Conservation (phyloP, 2,113 vertebrate genomes). For the Nymphicus hollandicus region DNA sequence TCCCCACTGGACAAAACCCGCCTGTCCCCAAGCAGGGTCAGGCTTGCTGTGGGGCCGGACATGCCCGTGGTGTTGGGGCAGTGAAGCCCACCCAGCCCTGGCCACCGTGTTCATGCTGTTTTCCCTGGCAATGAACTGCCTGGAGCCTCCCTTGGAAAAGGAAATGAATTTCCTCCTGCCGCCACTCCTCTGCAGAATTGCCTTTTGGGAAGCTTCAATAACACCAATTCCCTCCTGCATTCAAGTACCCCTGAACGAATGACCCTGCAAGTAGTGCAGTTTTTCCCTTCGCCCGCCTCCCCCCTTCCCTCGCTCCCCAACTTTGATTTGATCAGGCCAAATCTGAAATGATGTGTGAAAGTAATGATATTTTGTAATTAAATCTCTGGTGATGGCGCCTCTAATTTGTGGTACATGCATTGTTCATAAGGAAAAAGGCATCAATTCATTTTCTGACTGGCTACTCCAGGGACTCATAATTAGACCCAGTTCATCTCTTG, state of each 20-base stretch:
- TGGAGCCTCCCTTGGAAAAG: neutral
- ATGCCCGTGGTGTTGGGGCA: neutral
- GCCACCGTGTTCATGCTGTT: fast-evolving
- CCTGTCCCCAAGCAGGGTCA: neutral
- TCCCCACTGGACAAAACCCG: neutral
- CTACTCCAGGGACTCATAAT: slow-evolving; percentile 84
- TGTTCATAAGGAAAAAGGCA: slow-evolving; percentile 84
- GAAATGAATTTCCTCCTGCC: neutral
- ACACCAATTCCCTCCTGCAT: slow-evolving; percentile 34
- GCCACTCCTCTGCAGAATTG: slow-evolving; percentile 21
- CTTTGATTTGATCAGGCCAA: slow-evolving; percentile 85
- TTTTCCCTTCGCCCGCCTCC: slow-evolving; percentile 46
- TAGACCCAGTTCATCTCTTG: slow-evolving; percentile 80
- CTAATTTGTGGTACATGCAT: slow-evolving; percentile 85
- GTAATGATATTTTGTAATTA: slow-evolving; percentile 88
- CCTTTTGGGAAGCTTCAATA: slow-evolving; percentile 58
- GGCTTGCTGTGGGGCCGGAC: neutral
- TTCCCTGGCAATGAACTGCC: neutral
- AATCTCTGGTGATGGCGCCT: slow-evolving; percentile 80
- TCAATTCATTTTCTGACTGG: slow-evolving; percentile 86
- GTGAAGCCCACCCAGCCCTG: neutral
- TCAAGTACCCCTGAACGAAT: slow-evolving; percentile 67
- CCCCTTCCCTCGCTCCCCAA: slow-evolving; percentile 50
- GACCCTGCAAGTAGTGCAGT: slow-evolving; percentile 77
- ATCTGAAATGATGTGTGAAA: slow-evolving; percentile 87